These are phyloP conservation scores for Pseudococcus longispinus DNA, from an alignment of 2,888 invertebrate species.

Conservation along the genomic window DNA sequence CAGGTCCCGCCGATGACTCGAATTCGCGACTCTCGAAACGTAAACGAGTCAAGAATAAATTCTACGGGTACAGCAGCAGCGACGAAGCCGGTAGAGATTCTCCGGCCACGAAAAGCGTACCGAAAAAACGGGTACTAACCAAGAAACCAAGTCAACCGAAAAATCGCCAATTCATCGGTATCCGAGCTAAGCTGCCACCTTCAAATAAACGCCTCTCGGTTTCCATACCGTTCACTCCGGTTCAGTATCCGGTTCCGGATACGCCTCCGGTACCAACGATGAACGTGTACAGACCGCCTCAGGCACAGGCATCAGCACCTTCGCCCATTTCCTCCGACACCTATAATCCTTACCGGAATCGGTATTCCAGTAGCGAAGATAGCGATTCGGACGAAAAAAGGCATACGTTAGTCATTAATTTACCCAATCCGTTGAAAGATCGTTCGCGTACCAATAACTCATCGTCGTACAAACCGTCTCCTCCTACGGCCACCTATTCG, in stretches of 20 bases:
- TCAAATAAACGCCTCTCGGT: neutral
- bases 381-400: constrained; percentile 51
- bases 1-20: neutral
- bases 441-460: neutral
- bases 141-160: constrained; percentile 25
- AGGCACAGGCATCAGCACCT: neutral
- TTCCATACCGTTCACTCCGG: neutral
- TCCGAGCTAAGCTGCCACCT: constrained; percentile 31
- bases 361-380: constrained; percentile 46
- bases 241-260: neutral
- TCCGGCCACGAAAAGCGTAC: neutral
- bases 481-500: neutral
- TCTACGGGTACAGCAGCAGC: constrained; percentile 87
- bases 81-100: constrained; percentile 67
- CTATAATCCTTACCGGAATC: neutral
- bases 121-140: constrained; percentile 29
- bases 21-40: constrained; percentile 74
- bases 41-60: constrained; percentile 81
- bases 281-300: neutral
- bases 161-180: constrained; percentile 39
- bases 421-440: constrained; percentile 1
- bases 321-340: neutral
- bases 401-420: constrained; percentile 44
- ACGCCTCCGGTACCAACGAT: neutral
- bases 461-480: neutral